Evolutionary conservation across 2,113 vertebrate genomes (phyloP).

Genomic region (Elephas maximus): DNA sequence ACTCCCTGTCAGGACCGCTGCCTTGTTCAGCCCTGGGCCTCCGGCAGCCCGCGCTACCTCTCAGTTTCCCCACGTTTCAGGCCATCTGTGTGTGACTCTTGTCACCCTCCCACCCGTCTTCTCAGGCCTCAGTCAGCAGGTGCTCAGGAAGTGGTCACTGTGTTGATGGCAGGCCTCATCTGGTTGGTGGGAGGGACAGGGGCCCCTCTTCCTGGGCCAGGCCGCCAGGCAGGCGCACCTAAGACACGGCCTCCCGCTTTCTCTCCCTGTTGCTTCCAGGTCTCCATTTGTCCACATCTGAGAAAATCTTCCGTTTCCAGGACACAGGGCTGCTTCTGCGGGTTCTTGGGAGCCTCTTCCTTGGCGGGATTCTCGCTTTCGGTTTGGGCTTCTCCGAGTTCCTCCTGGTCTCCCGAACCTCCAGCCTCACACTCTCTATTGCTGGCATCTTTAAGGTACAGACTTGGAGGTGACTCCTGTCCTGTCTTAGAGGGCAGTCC

Average conservation of each 20-base stretch:
- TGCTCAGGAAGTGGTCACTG: fast-evolving
- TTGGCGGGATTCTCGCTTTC: conserved; percentile 95
- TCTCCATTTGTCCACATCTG: conserved; percentile 92
- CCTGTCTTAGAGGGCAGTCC: not conserved
- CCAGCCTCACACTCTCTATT: conserved; percentile 96
- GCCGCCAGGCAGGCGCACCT: conserved; percentile 38
- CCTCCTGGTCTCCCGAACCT: conserved; percentile 96
- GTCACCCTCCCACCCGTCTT: fast-evolving
- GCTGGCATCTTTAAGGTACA: conserved; percentile 98
- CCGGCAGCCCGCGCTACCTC: fast-evolving
- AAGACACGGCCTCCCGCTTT: conserved; percentile 8
- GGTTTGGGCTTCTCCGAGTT: conserved; percentile 98
- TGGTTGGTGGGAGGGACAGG: fast-evolving
- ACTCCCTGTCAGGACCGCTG: not conserved
- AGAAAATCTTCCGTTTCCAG: conserved; percentile 94
- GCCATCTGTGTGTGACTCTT: not conserved
- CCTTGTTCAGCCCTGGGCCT: not conserved
- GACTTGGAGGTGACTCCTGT: not conserved
- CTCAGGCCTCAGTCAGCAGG: not conserved
- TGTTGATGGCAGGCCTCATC: fast-evolving
- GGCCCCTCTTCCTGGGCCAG: not conserved
- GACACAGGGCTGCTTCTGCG: conserved; percentile 90
- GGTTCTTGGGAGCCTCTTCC: conserved; percentile 90
- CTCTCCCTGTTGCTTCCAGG: conserved; percentile 86
- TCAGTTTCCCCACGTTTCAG: not conserved